phyloP scores from a whole-genome alignment of 2,797 vertebrate genomes.

The Helarctos malayanus region DNA sequence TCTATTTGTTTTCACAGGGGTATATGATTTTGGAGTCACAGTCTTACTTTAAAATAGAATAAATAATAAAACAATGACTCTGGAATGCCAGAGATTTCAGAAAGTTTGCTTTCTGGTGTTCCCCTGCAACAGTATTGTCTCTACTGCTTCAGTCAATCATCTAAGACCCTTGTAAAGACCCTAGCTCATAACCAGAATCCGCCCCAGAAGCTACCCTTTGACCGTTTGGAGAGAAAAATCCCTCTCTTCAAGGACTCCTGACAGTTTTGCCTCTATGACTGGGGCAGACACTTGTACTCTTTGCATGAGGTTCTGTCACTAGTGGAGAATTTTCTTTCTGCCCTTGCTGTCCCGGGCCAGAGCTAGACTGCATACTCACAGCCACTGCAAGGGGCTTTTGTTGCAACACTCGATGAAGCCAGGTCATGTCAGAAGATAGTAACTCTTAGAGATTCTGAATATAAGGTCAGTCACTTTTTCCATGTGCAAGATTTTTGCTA shows the following conservation, averaged over 20 bases:
- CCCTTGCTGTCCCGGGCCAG: not conserved
- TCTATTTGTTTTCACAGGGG: not conserved
- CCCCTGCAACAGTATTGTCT: not conserved
- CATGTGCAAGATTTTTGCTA: constrained; percentile 10
- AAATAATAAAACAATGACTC: not conserved
- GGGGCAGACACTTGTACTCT: not conserved
- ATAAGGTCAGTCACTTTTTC: constrained; percentile 20
- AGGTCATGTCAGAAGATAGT: constrained; percentile 5
- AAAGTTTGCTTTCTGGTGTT: not conserved
- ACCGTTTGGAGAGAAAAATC: not conserved
- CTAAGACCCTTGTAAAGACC: not conserved
- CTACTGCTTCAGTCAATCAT: not conserved
- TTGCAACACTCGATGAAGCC: not conserved
- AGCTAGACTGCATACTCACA: not conserved
- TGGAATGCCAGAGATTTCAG: not conserved
- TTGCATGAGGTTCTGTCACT: not conserved
- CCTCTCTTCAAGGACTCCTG: not conserved
- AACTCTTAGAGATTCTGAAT: constrained; percentile 45
- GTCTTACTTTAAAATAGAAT: not conserved
- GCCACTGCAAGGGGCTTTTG: not conserved
- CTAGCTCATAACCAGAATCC: not conserved
- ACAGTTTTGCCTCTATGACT: not conserved
- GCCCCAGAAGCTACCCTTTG: not conserved
- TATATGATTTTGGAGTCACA: not conserved
- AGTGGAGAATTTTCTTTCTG: not conserved